Base-by-base conservation (phyloP, 2,888 invertebrate genomes). In the Agrochola macilenta region DNA sequence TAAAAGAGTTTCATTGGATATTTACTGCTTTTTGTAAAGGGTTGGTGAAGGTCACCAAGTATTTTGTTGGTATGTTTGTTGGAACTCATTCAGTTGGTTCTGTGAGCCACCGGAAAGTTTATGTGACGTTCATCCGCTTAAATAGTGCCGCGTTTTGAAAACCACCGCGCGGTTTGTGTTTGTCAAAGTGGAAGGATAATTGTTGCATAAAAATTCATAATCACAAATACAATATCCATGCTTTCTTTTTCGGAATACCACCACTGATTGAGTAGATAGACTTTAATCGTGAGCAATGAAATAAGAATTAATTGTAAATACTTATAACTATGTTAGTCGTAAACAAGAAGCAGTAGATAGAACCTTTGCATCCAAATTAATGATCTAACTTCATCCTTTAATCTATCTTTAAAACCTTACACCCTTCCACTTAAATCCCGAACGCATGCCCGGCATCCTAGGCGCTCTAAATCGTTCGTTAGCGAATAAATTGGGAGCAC, bases 391-490 rank as follows among this genome's bases (percentile, higher is more conserved):
- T 77, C 23, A 52, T 49, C 35, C n/a, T 46, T 75, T 75, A 20
- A 35, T 17, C 8, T 17, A 46, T 65, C 26, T 43, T 61, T 71
- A 49, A 76, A 84, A 81, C 17, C 14, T 74, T 63, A 57, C 49
- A 68, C 63, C 43, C 35, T 73, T 65, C 46, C n/a, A 70, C 39
- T 71, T 17, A 46, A 58, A 49, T 60, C n/a, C 20, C 5, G 17
- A 69, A 72, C 77, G 72, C 82, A 81, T 64, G 66, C 23, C n/a
- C 0, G 23, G 20, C 52, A n/a, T 57, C n/a, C 26, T 46, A 76
- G 69, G 43, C 43, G 58, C 63, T 73, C 39, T 81, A 73, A 87
- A 81, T 74, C 57, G 69, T 76, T 85, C 81, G 78, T 87, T 85
- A 83, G 70, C 23, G 73, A 65, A 79, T 74, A 74, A 79, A 77